Base-by-base conservation (phyloP, 2,888 invertebrate genomes). In the Melanophora roralis region DNA sequence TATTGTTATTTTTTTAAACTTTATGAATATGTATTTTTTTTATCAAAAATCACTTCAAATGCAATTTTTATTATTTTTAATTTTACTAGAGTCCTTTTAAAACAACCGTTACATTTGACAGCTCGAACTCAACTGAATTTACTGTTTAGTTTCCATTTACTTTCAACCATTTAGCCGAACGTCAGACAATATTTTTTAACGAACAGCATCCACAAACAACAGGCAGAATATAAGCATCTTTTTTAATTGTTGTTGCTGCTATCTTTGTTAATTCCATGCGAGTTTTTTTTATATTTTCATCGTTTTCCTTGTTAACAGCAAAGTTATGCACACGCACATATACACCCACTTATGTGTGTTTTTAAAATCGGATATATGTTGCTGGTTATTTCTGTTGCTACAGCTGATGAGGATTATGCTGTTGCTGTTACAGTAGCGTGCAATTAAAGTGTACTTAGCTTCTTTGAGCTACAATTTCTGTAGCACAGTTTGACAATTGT, bases 71-170 rank as follows among this genome's bases (percentile, higher is more conserved):
- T 60, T 32, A n/a, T n/a, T 27, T 32, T 45, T 16, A 14, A 43
- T 73, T 73, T 27, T 27, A 27, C 6, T 6, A 27, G 27, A 5
- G 3, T 27, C 6, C 27, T 6, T 27, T 78, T 2, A 72, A 78
- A 74, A 64, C 83, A 83, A 82, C 85, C 85, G 84, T 79, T 82
- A 81, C 83, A 84, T 82, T 81, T 84, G 84, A 82, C 83, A 83
- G 85, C 83, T 85, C 84, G 81, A 83, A 85, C 85, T 86, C 85
- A 84, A 86, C 85, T 86, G 84, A 85, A 83, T 82, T 77, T 53
- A 67, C 57, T 71, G 59, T 71, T 79, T 67, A 71, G 68, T 60
- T 73, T 60, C 49, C 64, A 73, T 71, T 75, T 62, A 76, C 79
- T 80, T 80, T 76, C 80, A 80, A 76, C 62, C 72, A 57, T 73